Evolutionary conservation across 2,888 invertebrate genomes (phyloP).

Genomic region (Salticus scenicus): DNA sequence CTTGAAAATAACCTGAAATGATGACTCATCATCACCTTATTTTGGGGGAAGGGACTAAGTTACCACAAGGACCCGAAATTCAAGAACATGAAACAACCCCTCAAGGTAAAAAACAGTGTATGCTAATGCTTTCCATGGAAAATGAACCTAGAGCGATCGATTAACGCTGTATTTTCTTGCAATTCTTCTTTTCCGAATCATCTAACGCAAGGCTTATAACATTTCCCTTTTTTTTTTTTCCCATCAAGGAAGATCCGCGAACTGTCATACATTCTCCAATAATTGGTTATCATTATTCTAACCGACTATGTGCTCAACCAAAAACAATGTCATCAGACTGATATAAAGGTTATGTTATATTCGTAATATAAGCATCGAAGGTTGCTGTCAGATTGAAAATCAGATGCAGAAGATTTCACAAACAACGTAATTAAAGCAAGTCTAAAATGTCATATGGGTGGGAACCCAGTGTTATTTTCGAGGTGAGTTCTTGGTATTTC

Average conservation of each 20-base stretch:
- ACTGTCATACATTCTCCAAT: not conserved
- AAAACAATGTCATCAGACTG: no score
- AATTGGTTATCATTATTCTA: no score
- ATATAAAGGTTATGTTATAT: no score
- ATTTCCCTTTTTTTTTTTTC: not conserved
- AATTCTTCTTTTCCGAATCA: not conserved
- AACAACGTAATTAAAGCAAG: no score
- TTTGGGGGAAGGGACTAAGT: not conserved
- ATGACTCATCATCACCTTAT: constrained; percentile 49
- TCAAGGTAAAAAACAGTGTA: constrained; percentile 37
- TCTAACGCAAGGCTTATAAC: not conserved
- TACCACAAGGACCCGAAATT: not conserved
- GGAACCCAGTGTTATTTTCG: no score
- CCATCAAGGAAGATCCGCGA: not conserved
- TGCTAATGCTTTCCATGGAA: constrained; percentile 48
- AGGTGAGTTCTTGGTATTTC: no score
- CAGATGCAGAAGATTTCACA: no score
- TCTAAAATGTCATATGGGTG: no score
- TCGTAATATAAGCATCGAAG: no score
- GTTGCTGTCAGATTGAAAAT: no score
- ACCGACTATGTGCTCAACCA: no score
- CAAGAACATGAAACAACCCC: constrained; percentile 31
- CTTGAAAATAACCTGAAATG: constrained; percentile 63
- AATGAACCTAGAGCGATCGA: constrained; percentile 16
- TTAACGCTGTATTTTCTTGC: not conserved